These are phyloP conservation scores for Corvus moneduloides DNA, from an alignment of 2,113 vertebrate species.

Conservation along the genomic window DNA sequence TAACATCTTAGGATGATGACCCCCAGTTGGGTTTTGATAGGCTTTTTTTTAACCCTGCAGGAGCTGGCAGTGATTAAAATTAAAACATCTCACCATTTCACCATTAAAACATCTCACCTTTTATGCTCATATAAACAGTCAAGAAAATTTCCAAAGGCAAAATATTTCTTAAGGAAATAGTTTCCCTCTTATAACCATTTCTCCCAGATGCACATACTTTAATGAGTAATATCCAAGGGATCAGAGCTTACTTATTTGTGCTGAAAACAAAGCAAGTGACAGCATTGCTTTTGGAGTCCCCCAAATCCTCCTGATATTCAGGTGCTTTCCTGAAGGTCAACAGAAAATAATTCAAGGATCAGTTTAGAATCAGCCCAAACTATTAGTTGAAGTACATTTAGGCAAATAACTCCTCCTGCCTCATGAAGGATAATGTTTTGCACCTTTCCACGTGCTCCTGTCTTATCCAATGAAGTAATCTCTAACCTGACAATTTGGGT, in stretches of 20 bases:
- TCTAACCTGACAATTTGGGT: conserved; percentile 35
- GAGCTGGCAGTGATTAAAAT: neutral
- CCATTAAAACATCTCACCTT: neutral
- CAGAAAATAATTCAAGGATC: neutral
- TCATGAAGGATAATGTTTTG: neutral
- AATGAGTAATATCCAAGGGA: neutral
- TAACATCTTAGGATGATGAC: neutral
- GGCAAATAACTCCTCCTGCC: neutral
- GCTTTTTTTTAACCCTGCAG: neutral
- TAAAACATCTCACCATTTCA: neutral
- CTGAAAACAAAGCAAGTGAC: neutral
- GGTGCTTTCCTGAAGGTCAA: neutral
- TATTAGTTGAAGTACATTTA: neutral
- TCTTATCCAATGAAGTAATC: conserved; percentile 37
- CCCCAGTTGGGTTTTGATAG: neutral
- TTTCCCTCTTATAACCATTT: neutral
- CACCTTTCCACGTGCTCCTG: neutral
- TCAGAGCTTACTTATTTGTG: neutral
- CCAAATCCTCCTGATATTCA: neutral
- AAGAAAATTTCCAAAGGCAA: neutral
- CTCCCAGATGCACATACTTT: neutral
- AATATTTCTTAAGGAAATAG: neutral
- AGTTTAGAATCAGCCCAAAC: neutral
- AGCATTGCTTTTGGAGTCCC: neutral
- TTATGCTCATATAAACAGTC: neutral